phyloP scores from a whole-genome alignment of 2,888 invertebrate genomes.

The Drosophila limbata region DNA sequence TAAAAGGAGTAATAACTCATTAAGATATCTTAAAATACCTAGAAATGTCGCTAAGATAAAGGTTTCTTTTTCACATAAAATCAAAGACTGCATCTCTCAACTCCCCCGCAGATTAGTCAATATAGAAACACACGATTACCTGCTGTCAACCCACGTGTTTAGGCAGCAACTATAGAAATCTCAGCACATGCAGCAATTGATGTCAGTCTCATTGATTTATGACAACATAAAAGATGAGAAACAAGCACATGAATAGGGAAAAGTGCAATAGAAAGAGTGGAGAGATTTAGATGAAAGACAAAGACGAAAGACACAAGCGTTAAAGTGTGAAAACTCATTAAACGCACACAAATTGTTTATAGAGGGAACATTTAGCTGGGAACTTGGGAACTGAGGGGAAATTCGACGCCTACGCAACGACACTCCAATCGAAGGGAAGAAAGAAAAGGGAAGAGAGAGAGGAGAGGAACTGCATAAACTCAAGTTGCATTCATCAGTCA shows the following conservation, averaged over 20 bases:
- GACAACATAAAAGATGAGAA: conserved; percentile 61
- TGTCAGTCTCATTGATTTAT: conserved; percentile 69
- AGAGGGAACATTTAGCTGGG: conserved; percentile 34
- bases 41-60: neutral
- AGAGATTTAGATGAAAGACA: conserved; percentile 31
- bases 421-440: conserved; percentile 8
- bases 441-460: neutral
- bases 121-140: conserved; percentile 13
- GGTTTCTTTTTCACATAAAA: neutral
- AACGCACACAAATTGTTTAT: conserved; percentile 74
- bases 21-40: neutral
- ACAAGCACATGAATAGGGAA: conserved; percentile 21
- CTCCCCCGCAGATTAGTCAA: conserved; percentile 11
- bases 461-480: conserved; percentile 19
- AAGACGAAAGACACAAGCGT: conserved; percentile 45
- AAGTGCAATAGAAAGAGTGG: neutral
- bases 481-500: conserved; percentile 46
- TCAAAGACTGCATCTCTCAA: neutral
- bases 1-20: neutral
- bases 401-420: conserved; percentile 39
- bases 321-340: conserved; percentile 77
- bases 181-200: conserved; percentile 65
- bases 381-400: neutral
- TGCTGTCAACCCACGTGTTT: conserved; percentile 34
- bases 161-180: conserved; percentile 34